Conservation (phyloP, 2,113 vertebrate species). For the Isurus oxyrinchus region DNA sequence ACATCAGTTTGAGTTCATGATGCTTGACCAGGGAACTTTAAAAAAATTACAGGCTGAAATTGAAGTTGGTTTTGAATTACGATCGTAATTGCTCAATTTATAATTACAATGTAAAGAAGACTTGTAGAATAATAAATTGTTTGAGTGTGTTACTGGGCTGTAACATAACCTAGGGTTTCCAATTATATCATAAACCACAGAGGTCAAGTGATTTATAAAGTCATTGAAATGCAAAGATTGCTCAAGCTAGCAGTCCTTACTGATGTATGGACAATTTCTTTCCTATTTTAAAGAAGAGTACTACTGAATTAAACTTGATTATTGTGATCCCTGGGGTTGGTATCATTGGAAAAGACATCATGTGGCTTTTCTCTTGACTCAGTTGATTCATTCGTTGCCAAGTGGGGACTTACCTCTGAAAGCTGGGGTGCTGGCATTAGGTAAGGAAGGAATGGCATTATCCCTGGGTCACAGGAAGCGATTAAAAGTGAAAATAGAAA, state of each 20-base stretch:
- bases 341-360: not conserved
- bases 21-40: not conserved
- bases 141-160: not conserved
- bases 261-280: not conserved
- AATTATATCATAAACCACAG: not conserved
- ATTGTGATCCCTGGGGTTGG: not conserved
- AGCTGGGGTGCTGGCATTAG: not conserved
- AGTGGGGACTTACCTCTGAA: not conserved
- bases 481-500: not conserved
- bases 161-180: not conserved
- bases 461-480: too few species aligned
- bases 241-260: not conserved
- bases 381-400: not conserved
- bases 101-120: not conserved
- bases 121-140: not conserved
- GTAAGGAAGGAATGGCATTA: not conserved
- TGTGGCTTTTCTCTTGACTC: not conserved
- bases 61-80: not conserved
- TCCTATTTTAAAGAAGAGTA: not conserved
- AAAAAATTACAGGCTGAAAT: not conserved
- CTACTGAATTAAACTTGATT: not conserved
- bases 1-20: not conserved
- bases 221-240: not conserved
- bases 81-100: not conserved
- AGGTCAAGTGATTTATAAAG: conserved; percentile 28